phyloP scores from a whole-genome alignment of 2,113 vertebrate genomes.

The Larimichthys polyactis region DNA sequence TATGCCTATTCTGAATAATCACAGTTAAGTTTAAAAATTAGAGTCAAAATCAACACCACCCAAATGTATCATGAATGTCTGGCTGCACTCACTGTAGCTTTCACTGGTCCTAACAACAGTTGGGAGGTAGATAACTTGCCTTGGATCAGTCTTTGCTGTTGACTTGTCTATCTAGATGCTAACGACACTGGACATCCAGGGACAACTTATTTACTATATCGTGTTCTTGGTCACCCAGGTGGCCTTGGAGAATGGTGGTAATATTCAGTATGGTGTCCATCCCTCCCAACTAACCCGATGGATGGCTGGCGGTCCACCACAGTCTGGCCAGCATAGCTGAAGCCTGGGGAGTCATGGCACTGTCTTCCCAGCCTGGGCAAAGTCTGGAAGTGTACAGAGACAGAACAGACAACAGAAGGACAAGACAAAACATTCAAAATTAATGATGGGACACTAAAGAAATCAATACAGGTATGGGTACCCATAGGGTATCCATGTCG shows the following conservation, averaged over 20 bases:
- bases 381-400: slow-evolving; percentile 52
- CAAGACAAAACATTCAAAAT: background rate
- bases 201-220: background rate
- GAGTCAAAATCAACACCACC: slow-evolving; percentile 20
- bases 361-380: slow-evolving; percentile 19
- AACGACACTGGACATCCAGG: slow-evolving; percentile 7
- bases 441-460: too few species aligned
- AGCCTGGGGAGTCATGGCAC: slow-evolving; percentile 47
- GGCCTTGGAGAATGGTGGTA: slow-evolving; percentile 38
- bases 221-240: slow-evolving; percentile 40
- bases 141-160: slow-evolving; percentile 20
- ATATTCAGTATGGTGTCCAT: slow-evolving; percentile 55
- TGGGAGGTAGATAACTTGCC: slow-evolving; percentile 6
- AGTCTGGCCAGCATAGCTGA: slow-evolving; percentile 14
- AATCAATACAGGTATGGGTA: too few species aligned
- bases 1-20: background rate
- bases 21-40: slow-evolving; percentile 7
- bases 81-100: background rate
- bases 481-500: too few species aligned
- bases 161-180: slow-evolving; percentile 11
- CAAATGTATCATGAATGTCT: background rate
- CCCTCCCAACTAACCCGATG: slow-evolving; percentile 54
- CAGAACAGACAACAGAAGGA: slow-evolving; percentile 8
- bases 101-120: background rate
- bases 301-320: slow-evolving; percentile 45